Percentiles rank a stretch among this genome's conserved stretches.
phyloP scores from a whole-genome alignment of 1,140 invertebrate genomes.

The Drosophila watanabei region DNA sequence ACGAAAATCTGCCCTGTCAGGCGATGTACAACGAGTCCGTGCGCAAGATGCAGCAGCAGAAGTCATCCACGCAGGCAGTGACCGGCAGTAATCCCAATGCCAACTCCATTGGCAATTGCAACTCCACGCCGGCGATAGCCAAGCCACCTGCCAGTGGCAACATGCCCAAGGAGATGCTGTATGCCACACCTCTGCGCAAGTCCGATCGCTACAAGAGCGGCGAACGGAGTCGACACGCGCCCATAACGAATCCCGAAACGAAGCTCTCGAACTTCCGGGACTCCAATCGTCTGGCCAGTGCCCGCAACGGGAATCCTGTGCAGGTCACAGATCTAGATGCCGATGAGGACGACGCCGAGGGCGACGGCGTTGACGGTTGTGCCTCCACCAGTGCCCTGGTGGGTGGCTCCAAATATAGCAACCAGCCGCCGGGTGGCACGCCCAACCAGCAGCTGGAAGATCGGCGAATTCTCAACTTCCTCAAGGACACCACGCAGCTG shows the following conservation, averaged over 20 bases:
- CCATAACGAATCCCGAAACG: conserved; percentile 36
- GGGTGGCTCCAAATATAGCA: conserved; percentile 68
- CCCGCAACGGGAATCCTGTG: conserved; percentile 74
- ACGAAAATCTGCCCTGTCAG: conserved; percentile 85
- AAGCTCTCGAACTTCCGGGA: conserved; percentile 76
- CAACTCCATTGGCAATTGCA: conserved; percentile 67
- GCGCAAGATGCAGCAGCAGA: conserved; percentile 81
- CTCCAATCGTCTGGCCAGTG: conserved; percentile 69
- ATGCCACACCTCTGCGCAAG: conserved; percentile 83
- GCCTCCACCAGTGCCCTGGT: conserved; percentile 70
- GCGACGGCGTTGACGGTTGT: conserved; percentile 58
- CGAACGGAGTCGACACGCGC: conserved; percentile 65
- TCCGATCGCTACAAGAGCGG: conserved; percentile 85
- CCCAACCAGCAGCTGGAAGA: conserved; percentile 82
- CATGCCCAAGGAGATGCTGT: conserved; percentile 83
- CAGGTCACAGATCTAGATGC: conserved; percentile 80
- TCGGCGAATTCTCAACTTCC: conserved; percentile 82
- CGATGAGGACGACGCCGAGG: conserved; percentile 58
- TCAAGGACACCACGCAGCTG: conserved; percentile 84
- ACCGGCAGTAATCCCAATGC: conserved; percentile 71
- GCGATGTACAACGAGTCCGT: conserved; percentile 85
- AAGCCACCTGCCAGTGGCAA: conserved; percentile 48
- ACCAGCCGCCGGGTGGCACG: conserved; percentile 47
- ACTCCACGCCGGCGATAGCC: conserved; percentile 47
- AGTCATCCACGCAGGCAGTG: conserved; percentile 42